Evolutionary conservation across 2,888 invertebrate genomes (phyloP).

Genomic region (Eupsilia transversa): DNA sequence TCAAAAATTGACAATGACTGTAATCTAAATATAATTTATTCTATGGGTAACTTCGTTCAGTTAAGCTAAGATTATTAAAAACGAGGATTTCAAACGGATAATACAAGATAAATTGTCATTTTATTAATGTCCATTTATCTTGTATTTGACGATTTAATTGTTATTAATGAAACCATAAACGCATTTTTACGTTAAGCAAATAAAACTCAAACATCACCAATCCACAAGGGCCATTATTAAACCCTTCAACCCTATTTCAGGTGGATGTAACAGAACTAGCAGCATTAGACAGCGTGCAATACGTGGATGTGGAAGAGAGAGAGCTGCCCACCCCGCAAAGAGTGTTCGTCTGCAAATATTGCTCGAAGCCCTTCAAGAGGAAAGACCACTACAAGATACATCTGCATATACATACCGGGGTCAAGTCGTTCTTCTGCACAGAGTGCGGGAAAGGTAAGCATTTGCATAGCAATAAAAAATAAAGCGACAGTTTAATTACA

Average conservation of each 20-base stretch:
- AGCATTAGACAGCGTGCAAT: slow-evolving; percentile 55
- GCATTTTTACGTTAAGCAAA: no score
- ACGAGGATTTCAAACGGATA: no score
- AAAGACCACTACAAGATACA: slow-evolving; percentile 89
- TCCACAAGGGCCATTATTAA: neutral
- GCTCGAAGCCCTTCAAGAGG: slow-evolving; percentile 85
- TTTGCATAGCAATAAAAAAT: no score
- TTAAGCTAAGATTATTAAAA: no score
- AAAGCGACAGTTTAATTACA: no score
- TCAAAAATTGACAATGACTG: no score
- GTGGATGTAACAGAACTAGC: slow-evolving; percentile 68
- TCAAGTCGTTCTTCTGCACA: slow-evolving; percentile 86
- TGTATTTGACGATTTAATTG: no score
- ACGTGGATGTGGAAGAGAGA: slow-evolving; percentile 66
- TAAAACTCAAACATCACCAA: neutral
- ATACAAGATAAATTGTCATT: no score
- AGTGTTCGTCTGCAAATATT: slow-evolving; percentile 87
- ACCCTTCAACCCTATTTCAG: slow-evolving; percentile 48
- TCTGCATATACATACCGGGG: slow-evolving; percentile 85
- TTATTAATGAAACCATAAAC: no score
- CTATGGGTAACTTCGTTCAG: no score
- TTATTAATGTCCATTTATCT: no score
- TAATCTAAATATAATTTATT: no score
- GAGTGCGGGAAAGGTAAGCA: slow-evolving; percentile 85
- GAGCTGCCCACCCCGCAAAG: slow-evolving; percentile 80